Evolutionary conservation across 2,797 vertebrate species (phyloP).

Genomic region (Coregonus sp.): DNA sequence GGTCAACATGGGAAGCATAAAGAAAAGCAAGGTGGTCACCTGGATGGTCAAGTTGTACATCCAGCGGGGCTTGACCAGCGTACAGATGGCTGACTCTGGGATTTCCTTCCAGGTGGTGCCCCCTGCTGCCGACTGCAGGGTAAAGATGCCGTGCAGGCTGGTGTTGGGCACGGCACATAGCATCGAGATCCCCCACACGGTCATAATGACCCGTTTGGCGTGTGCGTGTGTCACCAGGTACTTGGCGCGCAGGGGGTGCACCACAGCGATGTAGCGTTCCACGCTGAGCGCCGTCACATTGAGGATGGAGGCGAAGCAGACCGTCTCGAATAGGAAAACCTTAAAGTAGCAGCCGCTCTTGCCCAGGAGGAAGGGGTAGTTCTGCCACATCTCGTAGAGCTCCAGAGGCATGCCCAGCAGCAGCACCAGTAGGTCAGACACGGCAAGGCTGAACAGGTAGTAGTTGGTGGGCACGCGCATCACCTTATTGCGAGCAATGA

Average conservation of each 20-base stretch:
- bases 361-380: constrained; percentile 91
- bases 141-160: constrained; percentile 83
- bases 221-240: constrained; percentile 86
- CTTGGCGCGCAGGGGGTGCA: constrained; percentile 89
- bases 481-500: constrained; percentile 86
- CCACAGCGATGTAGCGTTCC: constrained; percentile 92
- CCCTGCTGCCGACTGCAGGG: constrained; percentile 61
- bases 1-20: constrained; percentile 88
- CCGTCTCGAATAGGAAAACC: constrained; percentile 88
- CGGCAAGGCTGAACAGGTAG: constrained; percentile 91
- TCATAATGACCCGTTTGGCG: constrained; percentile 83
- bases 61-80: constrained; percentile 78
- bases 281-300: constrained; percentile 91
- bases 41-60: constrained; percentile 90
- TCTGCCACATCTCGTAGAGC: constrained; percentile 91
- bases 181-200: constrained; percentile 83
- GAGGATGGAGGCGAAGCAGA: constrained; percentile 93
- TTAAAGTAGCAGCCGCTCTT: constrained; percentile 88
- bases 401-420: constrained; percentile 92
- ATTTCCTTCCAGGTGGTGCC: constrained; percentile 56
- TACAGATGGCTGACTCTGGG: constrained; percentile 80
- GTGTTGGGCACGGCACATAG: constrained; percentile 92
- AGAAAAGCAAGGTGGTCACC: constrained; percentile 87
- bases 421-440: constrained; percentile 92
- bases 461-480: constrained; percentile 95